These are phyloP conservation scores for Drosophila trichaetosa DNA, from an alignment of 2,888 invertebrate genomes.

Conservation along the genomic window DNA sequence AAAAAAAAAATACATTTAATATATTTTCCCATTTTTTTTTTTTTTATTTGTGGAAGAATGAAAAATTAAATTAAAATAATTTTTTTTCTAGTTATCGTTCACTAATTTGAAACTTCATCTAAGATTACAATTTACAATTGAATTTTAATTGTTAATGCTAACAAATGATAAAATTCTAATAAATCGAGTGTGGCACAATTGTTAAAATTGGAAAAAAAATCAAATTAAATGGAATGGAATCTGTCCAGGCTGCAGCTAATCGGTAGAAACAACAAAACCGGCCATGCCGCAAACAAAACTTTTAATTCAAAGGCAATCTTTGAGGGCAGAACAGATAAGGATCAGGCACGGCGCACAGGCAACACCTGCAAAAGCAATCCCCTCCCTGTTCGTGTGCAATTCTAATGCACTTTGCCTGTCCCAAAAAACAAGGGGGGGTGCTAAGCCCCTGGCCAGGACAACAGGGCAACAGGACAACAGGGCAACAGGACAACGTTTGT, in stretches of 20 bases:
- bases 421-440: conserved; percentile 64
- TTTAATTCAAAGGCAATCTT: conserved; percentile 62
- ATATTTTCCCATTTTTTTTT: background rate
- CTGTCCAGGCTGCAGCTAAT: conserved; percentile 45
- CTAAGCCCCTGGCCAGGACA: conserved; percentile 58
- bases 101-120: background rate
- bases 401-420: conserved; percentile 77
- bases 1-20: background rate
- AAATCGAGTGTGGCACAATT: conserved; percentile 49
- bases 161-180: conserved; percentile 54
- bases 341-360: conserved; percentile 59
- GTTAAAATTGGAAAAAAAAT: background rate
- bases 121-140: background rate
- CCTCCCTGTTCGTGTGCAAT: conserved; percentile 27
- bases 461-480: conserved; percentile 35
- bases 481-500: conserved; percentile 47
- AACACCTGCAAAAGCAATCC: conserved; percentile 72
- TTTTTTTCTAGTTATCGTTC: background rate
- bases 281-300: conserved; percentile 67
- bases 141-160: conserved; percentile 19
- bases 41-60: background rate
- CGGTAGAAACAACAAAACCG: conserved; percentile 74
- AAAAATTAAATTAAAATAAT: background rate
- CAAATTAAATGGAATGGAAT: background rate
- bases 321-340: conserved; percentile 18